Conservation (phyloP, 1,140 invertebrate genomes). For the Eriocheir sinensis region DNA sequence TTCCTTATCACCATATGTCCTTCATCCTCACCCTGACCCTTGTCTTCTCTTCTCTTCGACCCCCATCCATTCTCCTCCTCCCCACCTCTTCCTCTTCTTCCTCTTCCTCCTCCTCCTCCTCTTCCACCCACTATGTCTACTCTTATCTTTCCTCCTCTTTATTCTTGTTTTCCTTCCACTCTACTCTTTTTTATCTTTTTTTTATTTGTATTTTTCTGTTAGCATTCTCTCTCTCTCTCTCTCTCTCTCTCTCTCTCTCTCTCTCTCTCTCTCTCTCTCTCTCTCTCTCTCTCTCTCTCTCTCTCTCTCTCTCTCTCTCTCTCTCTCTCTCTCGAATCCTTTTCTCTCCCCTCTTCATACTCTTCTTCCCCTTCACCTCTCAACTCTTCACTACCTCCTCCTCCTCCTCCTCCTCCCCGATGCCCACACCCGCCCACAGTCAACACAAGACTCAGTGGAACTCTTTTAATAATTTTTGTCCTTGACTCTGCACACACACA, state of each 20-base stretch:
- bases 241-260: background rate
- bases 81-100: no score
- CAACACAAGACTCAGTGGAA: background rate
- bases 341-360: background rate
- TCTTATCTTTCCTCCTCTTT: no score
- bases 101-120: no score
- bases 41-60: no score
- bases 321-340: background rate
- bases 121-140: no score
- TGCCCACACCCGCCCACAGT: constrained; percentile 17
- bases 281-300: background rate
- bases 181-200: no score
- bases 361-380: background rate
- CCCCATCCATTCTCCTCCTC: no score
- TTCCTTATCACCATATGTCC: no score
- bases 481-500: background rate
- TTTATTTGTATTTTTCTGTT: no score
- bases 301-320: background rate
- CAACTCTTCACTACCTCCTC: background rate
- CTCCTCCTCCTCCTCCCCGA: background rate
- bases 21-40: no score
- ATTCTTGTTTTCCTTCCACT: no score
- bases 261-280: background rate
- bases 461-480: constrained; percentile 1
- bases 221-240: background rate